These are phyloP conservation scores for Eledona agricola DNA, from an alignment of 2,888 invertebrate species.

Conservation along the genomic window DNA sequence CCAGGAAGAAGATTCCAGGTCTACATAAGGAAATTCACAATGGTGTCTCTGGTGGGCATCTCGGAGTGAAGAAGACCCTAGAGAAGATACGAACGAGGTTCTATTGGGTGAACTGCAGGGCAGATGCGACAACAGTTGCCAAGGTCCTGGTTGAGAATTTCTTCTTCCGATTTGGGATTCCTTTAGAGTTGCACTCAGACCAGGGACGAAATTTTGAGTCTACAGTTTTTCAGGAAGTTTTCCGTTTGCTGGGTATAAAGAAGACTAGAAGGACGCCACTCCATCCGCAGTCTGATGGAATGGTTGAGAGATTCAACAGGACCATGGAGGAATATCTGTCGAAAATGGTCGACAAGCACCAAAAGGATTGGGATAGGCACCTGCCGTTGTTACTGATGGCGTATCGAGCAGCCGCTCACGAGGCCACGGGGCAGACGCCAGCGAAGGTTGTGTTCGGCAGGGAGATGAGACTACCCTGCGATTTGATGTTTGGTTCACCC, in stretches of 20 bases:
- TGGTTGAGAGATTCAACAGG: constrained; percentile 44
- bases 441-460: too few species aligned
- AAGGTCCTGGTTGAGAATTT: constrained; percentile 39
- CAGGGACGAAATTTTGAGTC: constrained; percentile 51
- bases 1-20: too few species aligned
- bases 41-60: constrained; percentile 1
- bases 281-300: constrained; percentile 49
- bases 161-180: constrained; percentile 40
- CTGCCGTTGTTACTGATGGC: too few species aligned
- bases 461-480: too few species aligned
- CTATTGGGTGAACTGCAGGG: constrained; percentile 1
- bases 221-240: constrained; percentile 42
- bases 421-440: too few species aligned
- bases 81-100: constrained; percentile 2
- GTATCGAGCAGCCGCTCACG: too few species aligned
- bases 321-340: too few species aligned
- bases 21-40: not conserved
- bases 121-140: constrained; percentile 47
- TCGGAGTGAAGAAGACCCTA: constrained; percentile 1
- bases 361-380: too few species aligned
- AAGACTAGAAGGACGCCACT: constrained; percentile 49
- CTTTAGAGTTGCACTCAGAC: constrained; percentile 43
- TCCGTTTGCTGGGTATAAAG: constrained; percentile 39
- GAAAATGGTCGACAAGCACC: too few species aligned
- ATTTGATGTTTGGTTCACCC: too few species aligned